phyloP scores from a whole-genome alignment of 2,797 vertebrate species.

The Sternotherus odoratus region DNA sequence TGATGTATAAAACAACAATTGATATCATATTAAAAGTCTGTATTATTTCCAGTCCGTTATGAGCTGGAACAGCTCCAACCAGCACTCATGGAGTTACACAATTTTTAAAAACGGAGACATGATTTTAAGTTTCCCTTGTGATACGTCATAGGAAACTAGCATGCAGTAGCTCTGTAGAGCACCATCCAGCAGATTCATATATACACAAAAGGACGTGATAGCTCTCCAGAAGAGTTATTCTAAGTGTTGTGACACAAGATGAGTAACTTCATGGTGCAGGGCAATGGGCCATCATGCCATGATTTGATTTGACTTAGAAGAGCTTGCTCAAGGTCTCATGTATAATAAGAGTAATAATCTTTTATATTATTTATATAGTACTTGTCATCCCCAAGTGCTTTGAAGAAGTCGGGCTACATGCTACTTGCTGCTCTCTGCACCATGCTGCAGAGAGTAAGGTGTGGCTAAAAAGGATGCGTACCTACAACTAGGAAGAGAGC shows the following conservation, averaged over 20 bases:
- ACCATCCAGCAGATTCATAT: neutral
- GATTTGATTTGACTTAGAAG: neutral
- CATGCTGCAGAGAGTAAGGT: neutral
- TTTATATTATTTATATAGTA: neutral
- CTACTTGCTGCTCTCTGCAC: neutral
- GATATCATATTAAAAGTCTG: neutral
- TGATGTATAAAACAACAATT: neutral
- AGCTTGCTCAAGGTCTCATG: neutral
- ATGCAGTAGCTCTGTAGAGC: neutral
- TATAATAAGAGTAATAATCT: neutral
- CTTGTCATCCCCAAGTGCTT: neutral
- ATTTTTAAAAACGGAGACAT: neutral
- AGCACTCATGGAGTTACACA: neutral
- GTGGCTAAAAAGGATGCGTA: neutral
- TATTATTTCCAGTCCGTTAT: neutral
- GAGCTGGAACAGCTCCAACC: neutral
- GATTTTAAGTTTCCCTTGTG: neutral
- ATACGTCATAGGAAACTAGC: neutral
- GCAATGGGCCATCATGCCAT: neutral
- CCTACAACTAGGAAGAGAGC: neutral
- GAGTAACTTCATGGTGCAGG: neutral
- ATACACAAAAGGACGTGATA: neutral
- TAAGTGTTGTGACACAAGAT: neutral
- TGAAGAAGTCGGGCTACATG: neutral
- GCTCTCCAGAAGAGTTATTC: too few species aligned